Evolutionary conservation across 2,888 invertebrate species (phyloP).

Genomic region (Macropis europaea): DNA sequence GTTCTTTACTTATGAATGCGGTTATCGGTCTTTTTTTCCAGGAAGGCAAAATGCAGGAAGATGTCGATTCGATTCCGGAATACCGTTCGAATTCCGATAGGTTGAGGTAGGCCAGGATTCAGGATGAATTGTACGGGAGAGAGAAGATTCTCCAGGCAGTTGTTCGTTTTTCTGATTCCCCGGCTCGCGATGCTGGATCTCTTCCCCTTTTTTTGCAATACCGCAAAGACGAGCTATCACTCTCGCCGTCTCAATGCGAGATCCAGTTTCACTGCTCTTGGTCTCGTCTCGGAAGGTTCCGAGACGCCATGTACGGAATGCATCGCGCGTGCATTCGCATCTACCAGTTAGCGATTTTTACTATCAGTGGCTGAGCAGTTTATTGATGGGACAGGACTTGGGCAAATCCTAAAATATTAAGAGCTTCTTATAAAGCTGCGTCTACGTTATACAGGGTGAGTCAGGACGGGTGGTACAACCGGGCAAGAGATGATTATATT

Average conservation of each 20-base stretch:
- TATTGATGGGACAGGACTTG: too few species aligned
- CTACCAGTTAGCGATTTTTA: background rate
- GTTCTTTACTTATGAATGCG: too few species aligned
- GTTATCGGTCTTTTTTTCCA: background rate
- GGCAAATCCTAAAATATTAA: too few species aligned
- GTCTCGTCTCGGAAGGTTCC: slow-evolving; percentile 32
- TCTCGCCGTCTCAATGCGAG: slow-evolving; percentile 58
- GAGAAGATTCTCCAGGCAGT: slow-evolving; percentile 29
- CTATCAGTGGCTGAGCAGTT: background rate
- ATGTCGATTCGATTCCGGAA: slow-evolving; percentile 7
- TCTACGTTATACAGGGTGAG: too few species aligned
- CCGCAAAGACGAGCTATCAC: slow-evolving; percentile 55
- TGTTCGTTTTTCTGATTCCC: slow-evolving; percentile 16
- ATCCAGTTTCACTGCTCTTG: slow-evolving; percentile 61
- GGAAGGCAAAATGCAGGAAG: background rate
- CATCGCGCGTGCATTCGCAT: slow-evolving; percentile 31
- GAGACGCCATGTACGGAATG: slow-evolving; percentile 56
- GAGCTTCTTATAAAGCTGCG: too few species aligned
- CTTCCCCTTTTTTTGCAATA: slow-evolving; percentile 36
- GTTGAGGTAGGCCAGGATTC: slow-evolving; percentile 44
- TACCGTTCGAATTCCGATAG: slow-evolving; percentile 35
- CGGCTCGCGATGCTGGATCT: slow-evolving; percentile 43
- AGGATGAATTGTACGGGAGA: slow-evolving; percentile 20
- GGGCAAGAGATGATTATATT: too few species aligned
- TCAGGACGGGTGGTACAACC: too few species aligned